Conservation (phyloP, 1,140 invertebrate genomes). For the Laodelphax striatellus region DNA sequence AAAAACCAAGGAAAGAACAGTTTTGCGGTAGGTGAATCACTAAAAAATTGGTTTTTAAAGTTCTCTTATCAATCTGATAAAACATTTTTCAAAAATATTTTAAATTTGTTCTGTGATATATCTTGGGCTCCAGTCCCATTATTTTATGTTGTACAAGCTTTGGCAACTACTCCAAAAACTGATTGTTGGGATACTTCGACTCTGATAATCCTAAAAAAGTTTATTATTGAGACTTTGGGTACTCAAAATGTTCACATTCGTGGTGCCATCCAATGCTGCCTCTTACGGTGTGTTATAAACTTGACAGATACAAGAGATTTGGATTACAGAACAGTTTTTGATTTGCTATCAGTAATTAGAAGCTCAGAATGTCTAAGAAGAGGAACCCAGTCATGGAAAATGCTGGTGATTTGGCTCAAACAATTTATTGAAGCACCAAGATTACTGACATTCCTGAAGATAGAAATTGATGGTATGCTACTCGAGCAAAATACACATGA, state of each 20-base stretch:
- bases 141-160: neutral
- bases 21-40: neutral
- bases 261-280: neutral
- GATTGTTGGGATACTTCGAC: neutral
- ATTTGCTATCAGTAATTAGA: neutral
- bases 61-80: neutral
- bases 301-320: neutral
- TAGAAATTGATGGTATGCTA: no score
- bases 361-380: neutral
- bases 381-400: neutral
- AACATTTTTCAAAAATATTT: neutral
- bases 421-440: neutral
- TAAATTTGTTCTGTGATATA: neutral
- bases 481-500: no score
- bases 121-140: neutral
- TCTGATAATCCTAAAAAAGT: neutral
- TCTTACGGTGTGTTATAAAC: neutral
- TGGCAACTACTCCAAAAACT: neutral
- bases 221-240: neutral
- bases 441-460: no score
- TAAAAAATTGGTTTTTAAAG: neutral
- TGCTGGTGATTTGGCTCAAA: neutral
- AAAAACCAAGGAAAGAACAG: neutral
- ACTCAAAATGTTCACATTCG: neutral
- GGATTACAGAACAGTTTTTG: neutral